Evolutionary conservation across 2,888 invertebrate species (phyloP).

Genomic region (Brachylomia viminalis): DNA sequence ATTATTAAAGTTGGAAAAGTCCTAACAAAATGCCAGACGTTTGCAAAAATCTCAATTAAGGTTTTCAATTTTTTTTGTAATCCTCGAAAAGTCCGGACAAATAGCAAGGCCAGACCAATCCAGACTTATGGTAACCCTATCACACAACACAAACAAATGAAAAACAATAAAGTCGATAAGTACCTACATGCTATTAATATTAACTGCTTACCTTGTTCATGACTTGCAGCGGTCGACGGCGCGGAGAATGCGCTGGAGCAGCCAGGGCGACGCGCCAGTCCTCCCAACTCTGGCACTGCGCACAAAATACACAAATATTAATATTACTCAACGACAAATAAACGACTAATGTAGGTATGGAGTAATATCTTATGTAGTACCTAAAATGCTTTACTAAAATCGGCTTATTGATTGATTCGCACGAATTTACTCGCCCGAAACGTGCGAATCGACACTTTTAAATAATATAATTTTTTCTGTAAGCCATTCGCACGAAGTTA

Average conservation of each 20-base stretch:
- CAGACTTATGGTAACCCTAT: background rate
- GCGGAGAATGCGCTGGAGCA: slow-evolving; percentile 92
- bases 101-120: background rate
- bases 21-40: background rate
- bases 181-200: background rate
- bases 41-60: background rate
- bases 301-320: slow-evolving; percentile 42
- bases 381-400: background rate
- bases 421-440: too few species aligned
- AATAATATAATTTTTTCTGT: too few species aligned
- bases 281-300: slow-evolving; percentile 85
- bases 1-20: background rate
- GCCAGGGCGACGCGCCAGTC: slow-evolving; percentile 88
- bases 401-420: too few species aligned
- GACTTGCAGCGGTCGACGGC: slow-evolving; percentile 88
- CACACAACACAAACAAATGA: background rate
- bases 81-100: background rate
- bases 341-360: background rate
- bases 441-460: too few species aligned
- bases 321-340: background rate
- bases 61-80: background rate
- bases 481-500: too few species aligned
- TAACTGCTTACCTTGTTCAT: slow-evolving; percentile 85
- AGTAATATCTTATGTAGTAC: background rate
- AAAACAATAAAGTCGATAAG: background rate